Conservation (phyloP, 2,113 vertebrate genomes). For the Prionailurus bengalensis region DNA sequence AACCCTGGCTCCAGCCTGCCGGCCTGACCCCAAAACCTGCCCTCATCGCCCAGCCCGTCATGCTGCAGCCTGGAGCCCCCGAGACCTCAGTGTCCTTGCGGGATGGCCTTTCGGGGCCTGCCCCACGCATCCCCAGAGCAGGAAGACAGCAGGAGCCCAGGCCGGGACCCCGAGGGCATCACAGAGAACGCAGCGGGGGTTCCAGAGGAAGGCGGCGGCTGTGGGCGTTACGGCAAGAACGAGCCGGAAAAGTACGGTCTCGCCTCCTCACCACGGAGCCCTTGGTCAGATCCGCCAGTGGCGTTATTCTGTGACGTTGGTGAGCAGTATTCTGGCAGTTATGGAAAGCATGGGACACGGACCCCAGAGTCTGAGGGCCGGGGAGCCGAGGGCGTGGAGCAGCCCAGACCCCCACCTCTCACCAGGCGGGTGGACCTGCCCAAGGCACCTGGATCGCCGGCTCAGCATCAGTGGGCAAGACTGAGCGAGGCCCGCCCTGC, state of each 20-base stretch:
- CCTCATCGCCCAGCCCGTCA: accelerated
- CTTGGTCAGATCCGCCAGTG: neutral
- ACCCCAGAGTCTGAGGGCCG: neutral
- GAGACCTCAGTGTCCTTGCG: too few relatives aligned
- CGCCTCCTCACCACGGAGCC: neutral
- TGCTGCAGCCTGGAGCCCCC: neutral
- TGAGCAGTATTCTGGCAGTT: neutral
- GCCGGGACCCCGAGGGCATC: too few relatives aligned
- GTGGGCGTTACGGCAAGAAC: neutral
- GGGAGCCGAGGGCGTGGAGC: accelerated
- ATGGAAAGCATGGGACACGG: neutral
- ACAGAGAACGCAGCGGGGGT: neutral
- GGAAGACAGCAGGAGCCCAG: neutral
- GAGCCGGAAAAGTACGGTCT: neutral
- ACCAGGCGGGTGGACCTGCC: neutral
- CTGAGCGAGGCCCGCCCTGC: neutral
- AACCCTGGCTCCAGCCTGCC: neutral
- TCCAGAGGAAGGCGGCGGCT: neutral
- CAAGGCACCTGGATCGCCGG: neutral
- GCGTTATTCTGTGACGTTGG: neutral
- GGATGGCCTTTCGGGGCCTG: too few relatives aligned
- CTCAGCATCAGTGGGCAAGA: neutral
- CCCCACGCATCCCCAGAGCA: neutral
- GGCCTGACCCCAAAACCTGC: neutral
- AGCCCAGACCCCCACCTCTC: accelerated